A percentile compares a stretch with the other conserved stretches of the same genome.
Conservation (phyloP, 2,113 vertebrate genomes). For the Pachyramphus minor region DNA sequence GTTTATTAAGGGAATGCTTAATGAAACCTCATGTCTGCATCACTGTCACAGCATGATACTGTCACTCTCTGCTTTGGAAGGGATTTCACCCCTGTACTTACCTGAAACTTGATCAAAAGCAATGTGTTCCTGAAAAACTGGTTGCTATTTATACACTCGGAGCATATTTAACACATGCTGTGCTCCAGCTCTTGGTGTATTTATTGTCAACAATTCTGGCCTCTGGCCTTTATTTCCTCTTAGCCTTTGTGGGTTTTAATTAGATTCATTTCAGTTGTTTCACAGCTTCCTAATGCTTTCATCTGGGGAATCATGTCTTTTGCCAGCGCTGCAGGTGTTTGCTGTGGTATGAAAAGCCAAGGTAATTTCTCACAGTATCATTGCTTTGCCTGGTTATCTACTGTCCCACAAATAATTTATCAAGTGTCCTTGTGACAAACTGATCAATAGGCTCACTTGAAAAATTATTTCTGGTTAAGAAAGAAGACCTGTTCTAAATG, state of each 20-base stretch:
- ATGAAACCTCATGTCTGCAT: not conserved
- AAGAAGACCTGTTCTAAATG: not conserved
- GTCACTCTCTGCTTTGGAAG: not conserved
- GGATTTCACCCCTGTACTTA: not conserved
- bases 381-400: not conserved
- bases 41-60: not conserved
- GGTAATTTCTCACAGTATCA: not conserved
- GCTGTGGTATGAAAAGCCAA: not conserved
- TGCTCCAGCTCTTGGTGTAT: not conserved
- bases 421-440: not conserved
- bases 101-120: not conserved
- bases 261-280: conserved; percentile 10
- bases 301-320: not conserved
- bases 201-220: not conserved
- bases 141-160: rapidly evolving
- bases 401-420: not conserved
- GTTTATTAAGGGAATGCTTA: not conserved
- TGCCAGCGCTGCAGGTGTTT: not conserved
- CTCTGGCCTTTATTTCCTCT: not conserved
- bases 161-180: not conserved
- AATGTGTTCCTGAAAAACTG: not conserved
- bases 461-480: not conserved
- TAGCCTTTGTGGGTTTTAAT: not conserved
- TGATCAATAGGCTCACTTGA: not conserved
- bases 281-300: not conserved